Conservation (phyloP, 2,888 invertebrate genomes). For the Andrena fulva region DNA sequence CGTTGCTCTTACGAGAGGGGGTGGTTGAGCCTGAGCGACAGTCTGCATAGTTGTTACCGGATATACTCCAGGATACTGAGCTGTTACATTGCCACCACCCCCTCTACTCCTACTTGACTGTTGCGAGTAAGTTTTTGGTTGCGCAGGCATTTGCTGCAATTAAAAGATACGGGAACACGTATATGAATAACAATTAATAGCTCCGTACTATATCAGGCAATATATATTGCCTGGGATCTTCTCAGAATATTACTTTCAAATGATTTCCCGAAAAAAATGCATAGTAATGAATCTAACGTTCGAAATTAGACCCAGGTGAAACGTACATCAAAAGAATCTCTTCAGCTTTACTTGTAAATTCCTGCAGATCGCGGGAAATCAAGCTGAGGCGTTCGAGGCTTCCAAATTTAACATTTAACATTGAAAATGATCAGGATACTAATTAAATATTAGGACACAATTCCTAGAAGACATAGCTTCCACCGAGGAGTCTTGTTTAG, state of each 20-base stretch:
- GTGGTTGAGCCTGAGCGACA: constrained; percentile 84
- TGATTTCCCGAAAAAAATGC: not conserved
- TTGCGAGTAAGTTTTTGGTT: constrained; percentile 78
- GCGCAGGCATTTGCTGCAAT: constrained; percentile 74
- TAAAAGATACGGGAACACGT: constrained; percentile 2
- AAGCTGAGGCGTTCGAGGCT: no score
- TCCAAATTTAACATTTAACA: not conserved
- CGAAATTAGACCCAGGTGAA: no score
- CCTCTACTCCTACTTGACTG: constrained; percentile 80
- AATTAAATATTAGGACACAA: no score
- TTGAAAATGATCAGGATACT: not conserved
- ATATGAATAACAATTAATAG: not conserved
- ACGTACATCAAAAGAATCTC: no score
- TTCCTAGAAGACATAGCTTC: no score
- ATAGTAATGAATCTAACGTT: not conserved
- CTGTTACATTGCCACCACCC: constrained; percentile 76
- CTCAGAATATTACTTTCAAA: not conserved
- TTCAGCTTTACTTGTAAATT: no score
- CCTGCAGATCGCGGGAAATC: no score
- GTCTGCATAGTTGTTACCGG: constrained; percentile 82
- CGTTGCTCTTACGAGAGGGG: constrained; percentile 86
- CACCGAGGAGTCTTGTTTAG: no score
- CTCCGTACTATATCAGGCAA: not conserved
- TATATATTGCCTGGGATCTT: not conserved
- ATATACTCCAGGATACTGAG: constrained; percentile 81